Evolutionary conservation across 2,113 vertebrate genomes (phyloP), one percentile per base, ranked within the genome.

Genomic region (Mustela lutreola): DNA sequence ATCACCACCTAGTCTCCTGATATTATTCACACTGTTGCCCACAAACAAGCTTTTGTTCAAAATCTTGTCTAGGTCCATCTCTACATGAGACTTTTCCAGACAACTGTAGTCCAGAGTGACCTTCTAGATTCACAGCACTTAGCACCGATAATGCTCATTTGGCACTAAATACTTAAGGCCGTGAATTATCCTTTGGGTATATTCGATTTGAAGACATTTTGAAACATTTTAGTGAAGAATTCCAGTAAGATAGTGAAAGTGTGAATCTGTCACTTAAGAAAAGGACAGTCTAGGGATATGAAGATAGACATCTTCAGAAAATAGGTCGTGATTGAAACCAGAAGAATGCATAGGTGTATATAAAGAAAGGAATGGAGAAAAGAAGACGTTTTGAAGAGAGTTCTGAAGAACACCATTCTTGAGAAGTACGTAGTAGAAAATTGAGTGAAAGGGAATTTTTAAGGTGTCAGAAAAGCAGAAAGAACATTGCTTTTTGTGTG

Each of bases 291-390:
- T 39, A 60, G 31, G 89, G 28, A 56, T 63, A 67, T 7, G 26
- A 88, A 56, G 42, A 42, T 81, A 12, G 33, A 76, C 86, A 71
- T 83, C 45, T 82, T 97, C 5, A 79, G n/a, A 71, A 97, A 92
- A 65, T 12, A 16, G 7, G 24, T n/a, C 33, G 14, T 26, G 78
- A 71, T 7, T 81, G 33, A 86, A 95, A 75, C 21, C 79, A 96
- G 79, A 85, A 76, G 12, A 82, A 85, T 50, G 8, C 94, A 92
- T 33, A 26, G 2, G 22, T 71, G 28, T 21, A 53, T 6, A 50
- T 58, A 42, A 91, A 62, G 18, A 48, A 89, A 88, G 9, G 80
- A 94, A 88, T 3, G 24, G n/a, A 83, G 11, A 28, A 80, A 90
- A 96, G 42, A 60, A 28, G 39, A 67, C 1, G 12, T 7, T 28